These are phyloP conservation scores for Alsophila aescularia DNA, from an alignment of 2,888 invertebrate species.

Conservation along the genomic window DNA sequence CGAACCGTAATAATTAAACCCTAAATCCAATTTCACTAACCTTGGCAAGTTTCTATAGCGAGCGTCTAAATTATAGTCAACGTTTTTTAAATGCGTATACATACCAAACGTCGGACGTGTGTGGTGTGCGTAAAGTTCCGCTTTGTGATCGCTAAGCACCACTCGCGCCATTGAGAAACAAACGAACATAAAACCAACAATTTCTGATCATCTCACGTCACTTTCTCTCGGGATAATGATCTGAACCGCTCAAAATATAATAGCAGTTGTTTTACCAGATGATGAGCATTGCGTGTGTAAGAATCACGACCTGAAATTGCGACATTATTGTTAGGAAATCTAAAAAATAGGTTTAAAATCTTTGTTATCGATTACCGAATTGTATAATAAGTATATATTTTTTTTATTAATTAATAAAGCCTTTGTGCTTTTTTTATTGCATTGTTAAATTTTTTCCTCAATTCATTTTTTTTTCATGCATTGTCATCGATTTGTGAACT, in stretches of 20 bases:
- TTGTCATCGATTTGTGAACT: too few relatives aligned
- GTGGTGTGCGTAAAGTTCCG: slow-evolving; percentile 22
- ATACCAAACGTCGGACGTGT: background rate
- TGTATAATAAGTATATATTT: too few relatives aligned
- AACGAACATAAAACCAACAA: slow-evolving; percentile 31
- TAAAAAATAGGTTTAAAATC: too few relatives aligned
- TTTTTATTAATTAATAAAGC: too few relatives aligned
- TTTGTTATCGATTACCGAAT: too few relatives aligned
- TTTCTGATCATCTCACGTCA: slow-evolving; percentile 33
- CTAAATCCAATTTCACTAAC: slow-evolving; percentile 16
- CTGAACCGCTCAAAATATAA: slow-evolving; percentile 34
- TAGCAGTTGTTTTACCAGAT: slow-evolving; percentile 23
- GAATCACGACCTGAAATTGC: slow-evolving; percentile 3
- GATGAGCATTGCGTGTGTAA: background rate
- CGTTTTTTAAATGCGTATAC: slow-evolving; percentile 3
- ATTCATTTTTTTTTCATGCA: too few relatives aligned
- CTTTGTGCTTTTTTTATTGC: too few relatives aligned
- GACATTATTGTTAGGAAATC: background rate
- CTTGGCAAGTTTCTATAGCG: slow-evolving; percentile 9
- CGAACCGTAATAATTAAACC: slow-evolving; percentile 9
- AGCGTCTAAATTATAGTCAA: slow-evolving; percentile 2
- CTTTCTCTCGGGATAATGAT: slow-evolving; percentile 41
- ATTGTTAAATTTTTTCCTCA: too few relatives aligned
- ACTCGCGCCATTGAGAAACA: slow-evolving; percentile 14
- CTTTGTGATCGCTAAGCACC: slow-evolving; percentile 19